Percentiles rank a stretch among this genome's conserved stretches.
Evolutionary conservation across 2,113 vertebrate species (phyloP).

Genomic region (Anolis carolinensis): DNA sequence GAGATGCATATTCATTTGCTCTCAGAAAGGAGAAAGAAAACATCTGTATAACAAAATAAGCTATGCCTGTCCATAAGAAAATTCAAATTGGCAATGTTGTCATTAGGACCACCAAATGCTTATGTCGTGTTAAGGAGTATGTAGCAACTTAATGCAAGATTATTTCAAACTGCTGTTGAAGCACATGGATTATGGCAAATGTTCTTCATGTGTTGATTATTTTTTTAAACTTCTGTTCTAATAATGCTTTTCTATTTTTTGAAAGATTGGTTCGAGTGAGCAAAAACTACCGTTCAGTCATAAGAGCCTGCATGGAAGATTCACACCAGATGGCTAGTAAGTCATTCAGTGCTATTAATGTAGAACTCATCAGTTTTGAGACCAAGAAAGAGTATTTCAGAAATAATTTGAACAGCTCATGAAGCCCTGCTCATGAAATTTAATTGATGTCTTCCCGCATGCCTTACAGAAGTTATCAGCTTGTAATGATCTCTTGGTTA

Average conservation of each 20-base stretch:
- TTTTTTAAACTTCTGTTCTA: neutral
- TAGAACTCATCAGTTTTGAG: neutral
- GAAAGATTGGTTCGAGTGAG: conserved; percentile 92
- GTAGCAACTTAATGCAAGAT: neutral
- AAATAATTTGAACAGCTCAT: neutral
- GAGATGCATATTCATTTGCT: neutral
- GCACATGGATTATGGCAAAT: neutral
- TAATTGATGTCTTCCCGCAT: neutral
- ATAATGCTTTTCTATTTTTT: conserved; percentile 35
- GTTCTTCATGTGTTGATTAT: neutral
- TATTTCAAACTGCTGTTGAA: neutral
- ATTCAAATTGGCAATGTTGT: neutral
- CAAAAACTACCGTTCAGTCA: conserved; percentile 95
- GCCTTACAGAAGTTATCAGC: neutral
- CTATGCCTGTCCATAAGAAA: neutral
- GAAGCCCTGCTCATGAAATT: neutral
- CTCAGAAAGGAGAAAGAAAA: neutral
- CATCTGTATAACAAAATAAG: neutral
- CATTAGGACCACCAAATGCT: neutral
- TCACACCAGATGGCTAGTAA: conserved; percentile 88
- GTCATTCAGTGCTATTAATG: conserved; percentile 16
- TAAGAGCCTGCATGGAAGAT: conserved; percentile 95
- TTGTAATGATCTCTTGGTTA: neutral
- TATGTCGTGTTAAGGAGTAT: neutral
- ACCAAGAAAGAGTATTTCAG: neutral